A percentile compares a stretch with the other conserved stretches of the same genome.
These are phyloP conservation scores for Drosophila orosa DNA, from an alignment of 1,140 invertebrate genomes.

Conservation along the genomic window DNA sequence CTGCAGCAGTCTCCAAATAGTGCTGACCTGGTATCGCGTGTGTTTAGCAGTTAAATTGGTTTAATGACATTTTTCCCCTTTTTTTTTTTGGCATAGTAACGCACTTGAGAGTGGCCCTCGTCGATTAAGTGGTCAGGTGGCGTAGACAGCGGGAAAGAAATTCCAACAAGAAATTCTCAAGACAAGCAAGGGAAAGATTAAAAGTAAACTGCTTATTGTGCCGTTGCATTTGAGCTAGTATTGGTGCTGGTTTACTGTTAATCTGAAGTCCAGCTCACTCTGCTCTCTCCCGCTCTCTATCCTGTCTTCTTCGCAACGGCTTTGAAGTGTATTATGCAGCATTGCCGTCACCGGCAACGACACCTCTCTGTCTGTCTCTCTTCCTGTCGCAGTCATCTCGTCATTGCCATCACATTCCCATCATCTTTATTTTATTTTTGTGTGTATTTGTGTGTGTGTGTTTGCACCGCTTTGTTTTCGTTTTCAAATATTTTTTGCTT, in stretches of 20 bases:
- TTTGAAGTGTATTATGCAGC: background rate
- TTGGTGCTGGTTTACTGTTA: slow-evolving; percentile 7
- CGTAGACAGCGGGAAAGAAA: background rate
- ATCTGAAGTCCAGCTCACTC: slow-evolving; percentile 1
- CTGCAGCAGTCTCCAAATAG: slow-evolving; percentile 15
- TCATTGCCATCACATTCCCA: slow-evolving; percentile 18
- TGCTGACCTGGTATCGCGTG: slow-evolving; percentile 31
- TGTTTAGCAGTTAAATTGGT: slow-evolving; percentile 24
- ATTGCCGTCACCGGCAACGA: slow-evolving; percentile 16
- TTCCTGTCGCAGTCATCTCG: slow-evolving; percentile 2
- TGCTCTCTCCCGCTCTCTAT: slow-evolving; percentile 1
- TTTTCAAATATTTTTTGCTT: slow-evolving; percentile 34
- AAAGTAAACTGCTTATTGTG: background rate
- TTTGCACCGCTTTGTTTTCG: slow-evolving; percentile 23
- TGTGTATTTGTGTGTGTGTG: background rate
- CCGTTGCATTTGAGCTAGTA: background rate
- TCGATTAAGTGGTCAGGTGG: background rate
- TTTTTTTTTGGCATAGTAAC: slow-evolving; percentile 20
- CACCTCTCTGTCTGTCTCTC: background rate
- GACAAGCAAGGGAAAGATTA: background rate
- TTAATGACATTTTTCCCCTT: slow-evolving; percentile 12
- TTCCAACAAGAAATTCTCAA: background rate
- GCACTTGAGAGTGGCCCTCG: slow-evolving; percentile 13
- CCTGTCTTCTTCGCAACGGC: slow-evolving; percentile 3
- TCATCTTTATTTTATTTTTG: slow-evolving; percentile 4